phyloP scores from a whole-genome alignment of 2,888 invertebrate species.

The Calameuta idolon region DNA sequence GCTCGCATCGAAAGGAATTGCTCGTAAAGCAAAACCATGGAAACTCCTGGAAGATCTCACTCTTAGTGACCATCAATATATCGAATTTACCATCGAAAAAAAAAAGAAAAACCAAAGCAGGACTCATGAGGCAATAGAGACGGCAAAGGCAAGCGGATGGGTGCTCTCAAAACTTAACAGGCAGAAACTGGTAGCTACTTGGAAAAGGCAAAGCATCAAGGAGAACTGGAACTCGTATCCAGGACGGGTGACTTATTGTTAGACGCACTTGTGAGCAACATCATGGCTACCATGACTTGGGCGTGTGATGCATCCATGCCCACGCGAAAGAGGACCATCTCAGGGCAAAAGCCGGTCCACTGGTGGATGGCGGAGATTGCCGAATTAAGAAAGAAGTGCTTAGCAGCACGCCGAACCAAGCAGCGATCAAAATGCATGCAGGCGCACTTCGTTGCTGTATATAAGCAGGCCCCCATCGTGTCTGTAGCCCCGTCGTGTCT shows the following conservation, averaged over 20 bases:
- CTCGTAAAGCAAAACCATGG: conserved; percentile 10
- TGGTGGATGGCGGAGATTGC: conserved; percentile 26
- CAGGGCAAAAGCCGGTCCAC: conserved; percentile 11
- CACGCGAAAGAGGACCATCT: background rate
- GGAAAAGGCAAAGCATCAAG: conserved; percentile 1
- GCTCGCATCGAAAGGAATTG: conserved; percentile 13
- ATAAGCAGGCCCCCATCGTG: too few species aligned
- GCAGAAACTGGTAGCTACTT: conserved; percentile 4
- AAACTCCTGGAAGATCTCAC: conserved; percentile 24
- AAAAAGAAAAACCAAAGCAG: background rate
- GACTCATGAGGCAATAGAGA: background rate
- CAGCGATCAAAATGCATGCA: too few species aligned
- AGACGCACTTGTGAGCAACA: background rate
- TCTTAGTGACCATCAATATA: conserved; percentile 31
- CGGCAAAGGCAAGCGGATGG: too few species aligned
- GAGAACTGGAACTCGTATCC: background rate
- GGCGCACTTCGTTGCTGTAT: too few species aligned
- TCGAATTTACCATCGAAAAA: conserved; percentile 10
- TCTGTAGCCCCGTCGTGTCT: too few species aligned
- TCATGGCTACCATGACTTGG: background rate
- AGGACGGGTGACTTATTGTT: background rate
- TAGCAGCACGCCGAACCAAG: too few species aligned
- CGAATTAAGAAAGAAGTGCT: too few species aligned
- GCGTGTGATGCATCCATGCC: conserved; percentile 21
- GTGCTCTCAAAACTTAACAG: background rate